These are phyloP conservation scores for Pteromalus puparum DNA, from an alignment of 1,140 invertebrate species.

Conservation along the genomic window DNA sequence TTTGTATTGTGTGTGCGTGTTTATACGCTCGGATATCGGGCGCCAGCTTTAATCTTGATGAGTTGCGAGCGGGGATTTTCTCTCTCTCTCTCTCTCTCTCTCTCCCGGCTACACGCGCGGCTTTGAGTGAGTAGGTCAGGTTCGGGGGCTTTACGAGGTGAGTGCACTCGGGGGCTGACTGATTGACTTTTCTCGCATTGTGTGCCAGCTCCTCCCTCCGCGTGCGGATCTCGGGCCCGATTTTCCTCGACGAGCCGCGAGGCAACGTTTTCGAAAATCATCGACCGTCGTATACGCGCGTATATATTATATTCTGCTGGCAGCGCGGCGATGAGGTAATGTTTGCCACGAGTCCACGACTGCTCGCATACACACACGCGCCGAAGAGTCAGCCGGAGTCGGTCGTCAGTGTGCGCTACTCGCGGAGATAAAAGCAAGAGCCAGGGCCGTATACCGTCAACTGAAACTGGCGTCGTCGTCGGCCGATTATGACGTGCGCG, in stretches of 20 bases:
- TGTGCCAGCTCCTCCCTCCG: no score
- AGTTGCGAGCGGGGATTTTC: neutral
- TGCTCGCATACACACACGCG: no score
- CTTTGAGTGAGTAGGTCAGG: neutral
- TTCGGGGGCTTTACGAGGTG: neutral
- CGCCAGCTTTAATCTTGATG: neutral
- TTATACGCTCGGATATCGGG: neutral
- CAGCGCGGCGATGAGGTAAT: constrained; percentile 23
- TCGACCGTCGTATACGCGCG: neutral
- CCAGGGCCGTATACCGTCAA: constrained; percentile 39
- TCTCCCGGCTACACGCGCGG: neutral
- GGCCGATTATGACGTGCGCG: constrained; percentile 34
- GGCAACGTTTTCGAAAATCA: neutral
- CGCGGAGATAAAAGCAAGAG: constrained; percentile 25
- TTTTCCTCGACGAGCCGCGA: no score
- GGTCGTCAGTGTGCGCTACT: neutral
- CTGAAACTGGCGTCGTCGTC: constrained; percentile 16
- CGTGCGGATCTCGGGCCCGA: no score
- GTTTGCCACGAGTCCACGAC: constrained; percentile 3
- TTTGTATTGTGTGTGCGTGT: neutral
- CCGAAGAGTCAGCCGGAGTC: neutral
- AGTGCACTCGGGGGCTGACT: no score
- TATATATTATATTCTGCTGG: neutral
- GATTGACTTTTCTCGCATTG: no score
- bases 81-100: no score